Evolutionary conservation across 2,797 vertebrate genomes (phyloP), one percentile per base, ranked within the genome.

Genomic region (Mus minutoides): DNA sequence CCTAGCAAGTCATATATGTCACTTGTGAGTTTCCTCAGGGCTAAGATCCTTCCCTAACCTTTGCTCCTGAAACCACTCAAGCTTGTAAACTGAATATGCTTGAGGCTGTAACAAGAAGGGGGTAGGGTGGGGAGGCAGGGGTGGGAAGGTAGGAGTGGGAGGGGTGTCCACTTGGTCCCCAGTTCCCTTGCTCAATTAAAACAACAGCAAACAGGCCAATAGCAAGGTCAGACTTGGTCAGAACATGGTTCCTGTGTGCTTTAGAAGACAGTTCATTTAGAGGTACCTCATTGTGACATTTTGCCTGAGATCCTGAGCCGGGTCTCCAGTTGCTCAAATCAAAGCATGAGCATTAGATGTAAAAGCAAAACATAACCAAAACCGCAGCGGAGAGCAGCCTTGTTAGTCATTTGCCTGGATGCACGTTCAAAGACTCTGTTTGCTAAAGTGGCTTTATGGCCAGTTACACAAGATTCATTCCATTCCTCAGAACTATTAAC

Each of bases 161-260:
- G 2, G 4, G 43, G 24, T 37, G 49, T 49, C 43, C 40, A 84
- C 14, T 26, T 87, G 43, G 71, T 91, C 49, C 67, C 73, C 7
- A 43, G 77, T 90, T 62, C 40, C 14, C 77, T 89, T 29, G 54
- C 88, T 77, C 46, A n/a, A n/a, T 78, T 64, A 88, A 84, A 94
- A 88, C 52, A 19, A 62, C 37, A 83, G 24, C 37, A 62, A 83
- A 40, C 37, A 43, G 73, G 73, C 40, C 40, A 75, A 75, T 11
- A 6, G 9, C 52, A 17, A 90, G 60, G 54, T 9, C 2, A 19
- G 79, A 26, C 46, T 9, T 13, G 73, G 14, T 62, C 52, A 82
- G 90, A 93, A 90, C 24, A 78, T 37, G 26, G 60, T 82, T 9
- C 24, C 31, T 40, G 13, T 26, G 12, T 64, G 40, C 19, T 40